These are phyloP conservation scores for Andrena bucephala DNA, from an alignment of 2,888 invertebrate genomes.

Conservation along the genomic window DNA sequence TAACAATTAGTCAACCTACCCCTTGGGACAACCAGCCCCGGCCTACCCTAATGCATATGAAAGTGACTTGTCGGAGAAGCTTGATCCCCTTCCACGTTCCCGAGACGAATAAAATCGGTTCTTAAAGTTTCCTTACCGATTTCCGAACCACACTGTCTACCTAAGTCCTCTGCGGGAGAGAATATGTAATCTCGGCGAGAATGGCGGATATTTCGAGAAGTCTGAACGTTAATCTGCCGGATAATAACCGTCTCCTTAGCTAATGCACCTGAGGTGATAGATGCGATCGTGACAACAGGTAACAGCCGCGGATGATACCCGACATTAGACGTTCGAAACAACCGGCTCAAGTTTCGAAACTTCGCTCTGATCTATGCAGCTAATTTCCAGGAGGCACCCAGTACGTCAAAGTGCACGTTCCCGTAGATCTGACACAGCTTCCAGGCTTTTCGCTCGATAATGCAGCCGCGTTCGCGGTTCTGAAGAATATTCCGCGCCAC, in stretches of 20 bases:
- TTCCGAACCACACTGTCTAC: neutral
- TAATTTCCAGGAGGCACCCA: constrained; percentile 63
- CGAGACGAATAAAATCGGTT: no score
- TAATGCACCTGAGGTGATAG: constrained; percentile 33
- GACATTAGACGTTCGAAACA: constrained; percentile 41
- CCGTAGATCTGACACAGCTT: constrained; percentile 54
- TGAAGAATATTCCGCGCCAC: constrained; percentile 49
- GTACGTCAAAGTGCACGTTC: constrained; percentile 19
- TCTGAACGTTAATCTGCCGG: constrained; percentile 38
- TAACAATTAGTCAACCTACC: no score
- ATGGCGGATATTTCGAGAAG: constrained; percentile 4
- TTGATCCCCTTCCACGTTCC: no score
- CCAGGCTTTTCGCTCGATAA: constrained; percentile 59
- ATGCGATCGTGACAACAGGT: constrained; percentile 41
- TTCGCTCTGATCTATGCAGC: constrained; percentile 57
- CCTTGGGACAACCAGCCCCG: no score
- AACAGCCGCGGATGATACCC: constrained; percentile 42
- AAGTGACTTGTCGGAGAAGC: no score
- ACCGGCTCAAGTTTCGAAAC: constrained; percentile 51
- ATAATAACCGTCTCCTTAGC: constrained; percentile 23
- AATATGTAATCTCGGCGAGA: constrained; percentile 9
- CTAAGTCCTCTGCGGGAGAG: neutral
- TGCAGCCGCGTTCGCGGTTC: constrained; percentile 53
- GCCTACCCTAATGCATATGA: no score
- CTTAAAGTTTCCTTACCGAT: no score